A percentile compares a stretch with the other conserved stretches of the same genome.
Evolutionary conservation across 2,888 invertebrate genomes (phyloP).

Genomic region (Drosophila phalerata): DNA sequence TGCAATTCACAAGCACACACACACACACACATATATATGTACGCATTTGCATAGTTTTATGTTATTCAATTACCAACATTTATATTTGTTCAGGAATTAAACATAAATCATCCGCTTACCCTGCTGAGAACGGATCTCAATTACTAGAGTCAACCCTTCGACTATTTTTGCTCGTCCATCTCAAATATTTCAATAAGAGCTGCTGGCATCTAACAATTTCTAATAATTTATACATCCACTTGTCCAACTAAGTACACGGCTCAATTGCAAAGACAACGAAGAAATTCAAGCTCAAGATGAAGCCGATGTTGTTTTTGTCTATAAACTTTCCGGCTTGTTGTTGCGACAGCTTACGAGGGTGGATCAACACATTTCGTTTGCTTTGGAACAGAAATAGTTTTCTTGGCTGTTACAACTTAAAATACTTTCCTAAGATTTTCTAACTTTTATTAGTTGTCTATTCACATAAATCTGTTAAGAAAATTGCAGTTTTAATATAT

Average conservation of each 20-base stretch:
- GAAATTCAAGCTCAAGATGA: conserved; percentile 12
- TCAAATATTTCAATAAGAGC: conserved; percentile 67
- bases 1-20: conserved; percentile 25
- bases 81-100: conserved; percentile 24
- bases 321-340: conserved; percentile 25
- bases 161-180: conserved; percentile 11
- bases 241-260: conserved; percentile 24
- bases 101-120: conserved; percentile 43
- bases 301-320: conserved; percentile 15
- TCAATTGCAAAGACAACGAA: conserved; percentile 37
- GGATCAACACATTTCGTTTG: neutral
- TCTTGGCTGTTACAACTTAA: neutral
- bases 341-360: conserved; percentile 7
- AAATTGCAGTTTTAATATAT: neutral
- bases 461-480: neutral
- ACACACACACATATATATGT: conserved; percentile 17
- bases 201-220: conserved; percentile 64
- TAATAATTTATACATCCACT: conserved; percentile 56
- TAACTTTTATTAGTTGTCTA: neutral
- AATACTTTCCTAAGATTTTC: neutral
- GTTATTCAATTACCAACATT: conserved; percentile 52
- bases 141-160: conserved; percentile 3
- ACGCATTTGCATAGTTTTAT: conserved; percentile 32
- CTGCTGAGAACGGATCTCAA: conserved; percentile 15
- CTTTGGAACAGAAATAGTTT: neutral